Evolutionary conservation across 2,888 invertebrate species (phyloP).

Genomic region (Luperina testacea): DNA sequence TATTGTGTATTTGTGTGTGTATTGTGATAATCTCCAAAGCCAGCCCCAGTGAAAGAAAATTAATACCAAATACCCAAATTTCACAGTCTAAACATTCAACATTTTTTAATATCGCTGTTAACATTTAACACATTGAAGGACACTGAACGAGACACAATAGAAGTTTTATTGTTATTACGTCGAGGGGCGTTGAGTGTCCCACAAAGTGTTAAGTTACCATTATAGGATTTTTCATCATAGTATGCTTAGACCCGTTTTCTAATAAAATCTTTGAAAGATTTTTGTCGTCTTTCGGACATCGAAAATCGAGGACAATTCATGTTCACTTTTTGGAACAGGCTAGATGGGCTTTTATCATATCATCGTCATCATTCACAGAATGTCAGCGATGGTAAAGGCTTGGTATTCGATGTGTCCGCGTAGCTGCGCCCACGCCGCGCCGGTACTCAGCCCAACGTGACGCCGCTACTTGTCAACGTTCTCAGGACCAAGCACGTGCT

Average conservation of each 20-base stretch:
- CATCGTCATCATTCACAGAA: conserved; percentile 15
- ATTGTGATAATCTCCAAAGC: not conserved
- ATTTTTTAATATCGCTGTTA: not conserved
- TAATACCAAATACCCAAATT: not conserved
- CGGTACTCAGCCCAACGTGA: conserved; percentile 44
- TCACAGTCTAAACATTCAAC: not conserved
- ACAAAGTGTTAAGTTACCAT: too few relatives aligned
- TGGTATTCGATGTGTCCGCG: conserved; percentile 41
- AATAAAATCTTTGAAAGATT: conserved; percentile 5
- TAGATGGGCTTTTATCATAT: not conserved
- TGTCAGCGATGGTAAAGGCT: conserved; percentile 35
- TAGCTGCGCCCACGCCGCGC: conserved; percentile 38
- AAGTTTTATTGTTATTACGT: too few relatives aligned
- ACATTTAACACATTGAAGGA: too few relatives aligned
- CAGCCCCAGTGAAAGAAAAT: not conserved
- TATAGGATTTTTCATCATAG: not conserved
- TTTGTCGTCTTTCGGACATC: not conserved
- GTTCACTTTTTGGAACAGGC: too few relatives aligned
- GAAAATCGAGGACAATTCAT: not conserved
- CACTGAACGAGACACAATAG: too few relatives aligned
- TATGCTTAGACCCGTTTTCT: not conserved
- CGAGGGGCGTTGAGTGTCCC: too few relatives aligned
- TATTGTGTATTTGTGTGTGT: too few relatives aligned
- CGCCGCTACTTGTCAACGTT: conserved; percentile 46
- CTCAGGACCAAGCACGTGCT: conserved; percentile 48